phyloP scores from a whole-genome alignment of 2,797 vertebrate genomes.

The Bryconaethiops microstoma region DNA sequence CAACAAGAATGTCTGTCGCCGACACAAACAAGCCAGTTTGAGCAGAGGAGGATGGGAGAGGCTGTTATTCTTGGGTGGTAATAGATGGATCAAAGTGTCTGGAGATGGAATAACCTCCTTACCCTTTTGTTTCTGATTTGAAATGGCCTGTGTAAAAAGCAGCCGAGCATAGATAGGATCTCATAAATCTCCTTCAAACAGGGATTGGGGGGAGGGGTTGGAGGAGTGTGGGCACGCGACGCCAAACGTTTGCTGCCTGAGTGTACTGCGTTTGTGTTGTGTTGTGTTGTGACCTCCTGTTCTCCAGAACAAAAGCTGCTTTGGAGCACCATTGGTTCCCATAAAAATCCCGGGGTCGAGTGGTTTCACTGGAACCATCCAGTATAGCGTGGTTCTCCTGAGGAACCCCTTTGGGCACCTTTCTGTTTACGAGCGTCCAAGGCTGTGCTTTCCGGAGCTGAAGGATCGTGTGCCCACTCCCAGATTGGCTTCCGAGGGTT shows the following conservation, averaged over 20 bases:
- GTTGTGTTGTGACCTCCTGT: not conserved
- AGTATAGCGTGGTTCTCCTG: no score
- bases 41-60: conserved; percentile 67
- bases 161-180: conserved; percentile 33
- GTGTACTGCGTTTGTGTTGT: not conserved
- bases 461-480: not conserved
- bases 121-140: conserved; percentile 73
- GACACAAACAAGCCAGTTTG: conserved; percentile 68
- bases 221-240: not conserved
- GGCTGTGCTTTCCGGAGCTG: not conserved
- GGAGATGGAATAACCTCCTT: conserved; percentile 73
- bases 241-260: not conserved
- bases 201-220: not conserved
- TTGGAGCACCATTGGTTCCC: not conserved
- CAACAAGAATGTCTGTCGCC: conserved; percentile 57
- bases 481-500: conserved; percentile 17
- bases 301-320: not conserved
- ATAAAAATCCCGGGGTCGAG: no score
- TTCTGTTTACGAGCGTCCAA: not conserved
- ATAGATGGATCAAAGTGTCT: conserved; percentile 68
- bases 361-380: no score
- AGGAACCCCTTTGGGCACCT: not conserved
- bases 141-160: conserved; percentile 70
- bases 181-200: conserved; percentile 43
- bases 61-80: conserved; percentile 64